Evolutionary conservation across 2,888 invertebrate genomes (phyloP).

Genomic region (Drosophila quinaria): DNA sequence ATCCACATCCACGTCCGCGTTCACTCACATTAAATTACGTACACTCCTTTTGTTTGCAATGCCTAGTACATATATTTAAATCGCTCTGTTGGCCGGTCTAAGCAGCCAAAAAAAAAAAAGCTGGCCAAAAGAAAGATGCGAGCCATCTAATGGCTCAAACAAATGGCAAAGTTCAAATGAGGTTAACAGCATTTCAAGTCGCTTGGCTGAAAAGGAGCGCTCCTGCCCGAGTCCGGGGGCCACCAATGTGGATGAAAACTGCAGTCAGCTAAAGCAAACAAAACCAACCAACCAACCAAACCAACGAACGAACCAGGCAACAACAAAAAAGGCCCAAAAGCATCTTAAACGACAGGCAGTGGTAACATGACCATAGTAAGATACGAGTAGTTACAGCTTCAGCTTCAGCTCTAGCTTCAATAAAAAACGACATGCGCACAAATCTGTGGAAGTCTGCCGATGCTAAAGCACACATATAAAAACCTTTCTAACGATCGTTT

Average conservation of each 20-base stretch:
- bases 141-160: slow-evolving; percentile 78
- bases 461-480: slow-evolving; percentile 54
- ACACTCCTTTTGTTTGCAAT: slow-evolving; percentile 63
- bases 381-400: slow-evolving; percentile 52
- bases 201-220: slow-evolving; percentile 51
- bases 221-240: slow-evolving; percentile 54
- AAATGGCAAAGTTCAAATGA: slow-evolving; percentile 82
- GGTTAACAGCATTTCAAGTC: slow-evolving; percentile 81
- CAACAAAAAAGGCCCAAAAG: slow-evolving; percentile 60
- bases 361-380: slow-evolving; percentile 74
- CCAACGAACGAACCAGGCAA: slow-evolving; percentile 14
- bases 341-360: slow-evolving; percentile 75
- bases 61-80: slow-evolving; percentile 60
- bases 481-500: slow-evolving; percentile 83
- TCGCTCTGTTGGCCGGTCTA: slow-evolving; percentile 51
- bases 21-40: slow-evolving; percentile 73
- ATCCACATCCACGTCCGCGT: slow-evolving; percentile 36
- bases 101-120: slow-evolving; percentile 29
- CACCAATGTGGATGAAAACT: slow-evolving; percentile 75
- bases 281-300: slow-evolving; percentile 51
- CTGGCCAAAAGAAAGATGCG: slow-evolving; percentile 60
- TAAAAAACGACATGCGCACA: slow-evolving; percentile 75
- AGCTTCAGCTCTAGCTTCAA: slow-evolving; percentile 51
- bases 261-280: slow-evolving; percentile 62
- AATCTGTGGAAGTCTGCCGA: slow-evolving; percentile 71